Evolutionary conservation across 1,140 invertebrate species (phyloP).

Genomic region (Trichonephila clavipes): DNA sequence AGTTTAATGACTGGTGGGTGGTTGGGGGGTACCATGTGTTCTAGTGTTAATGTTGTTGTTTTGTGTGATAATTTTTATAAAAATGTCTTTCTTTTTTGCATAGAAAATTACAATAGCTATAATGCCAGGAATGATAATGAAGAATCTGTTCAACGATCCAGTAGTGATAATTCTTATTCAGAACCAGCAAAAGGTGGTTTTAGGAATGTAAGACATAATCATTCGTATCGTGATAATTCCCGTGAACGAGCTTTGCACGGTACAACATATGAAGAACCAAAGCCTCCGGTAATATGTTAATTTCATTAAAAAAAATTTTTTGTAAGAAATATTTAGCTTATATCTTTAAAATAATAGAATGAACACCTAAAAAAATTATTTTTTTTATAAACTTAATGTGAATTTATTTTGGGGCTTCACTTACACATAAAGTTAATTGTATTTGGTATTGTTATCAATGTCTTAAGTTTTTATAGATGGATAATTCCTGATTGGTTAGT

Average conservation of each 20-base stretch:
- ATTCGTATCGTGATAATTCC: constrained; percentile 61
- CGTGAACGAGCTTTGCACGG: constrained; percentile 63
- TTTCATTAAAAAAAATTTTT: no score
- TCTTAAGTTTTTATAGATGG: no score
- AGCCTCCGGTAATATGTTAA: constrained; percentile 60
- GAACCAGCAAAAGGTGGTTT: constrained; percentile 52
- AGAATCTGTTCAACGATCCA: constrained; percentile 1
- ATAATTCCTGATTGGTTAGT: no score
- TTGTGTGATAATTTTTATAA: not conserved
- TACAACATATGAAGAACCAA: constrained; percentile 64
- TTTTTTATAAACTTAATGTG: no score
- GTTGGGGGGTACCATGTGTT: no score
- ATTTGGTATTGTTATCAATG: no score
- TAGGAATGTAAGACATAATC: constrained; percentile 51
- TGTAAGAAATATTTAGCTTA: no score
- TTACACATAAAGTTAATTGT: no score
- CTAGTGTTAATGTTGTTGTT: no score
- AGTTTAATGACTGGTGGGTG: no score
- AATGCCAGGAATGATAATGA: constrained; percentile 50
- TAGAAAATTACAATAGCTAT: constrained; percentile 66
- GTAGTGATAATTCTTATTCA: constrained; percentile 28
- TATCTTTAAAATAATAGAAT: not conserved
- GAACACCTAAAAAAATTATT: not conserved
- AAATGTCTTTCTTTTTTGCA: not conserved
- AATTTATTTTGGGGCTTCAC: no score